These are phyloP conservation scores for Dysidea cf. avara DNA, from an alignment of 37 sponge, comb jelly and placozoan genomes.

Conservation along the genomic window DNA sequence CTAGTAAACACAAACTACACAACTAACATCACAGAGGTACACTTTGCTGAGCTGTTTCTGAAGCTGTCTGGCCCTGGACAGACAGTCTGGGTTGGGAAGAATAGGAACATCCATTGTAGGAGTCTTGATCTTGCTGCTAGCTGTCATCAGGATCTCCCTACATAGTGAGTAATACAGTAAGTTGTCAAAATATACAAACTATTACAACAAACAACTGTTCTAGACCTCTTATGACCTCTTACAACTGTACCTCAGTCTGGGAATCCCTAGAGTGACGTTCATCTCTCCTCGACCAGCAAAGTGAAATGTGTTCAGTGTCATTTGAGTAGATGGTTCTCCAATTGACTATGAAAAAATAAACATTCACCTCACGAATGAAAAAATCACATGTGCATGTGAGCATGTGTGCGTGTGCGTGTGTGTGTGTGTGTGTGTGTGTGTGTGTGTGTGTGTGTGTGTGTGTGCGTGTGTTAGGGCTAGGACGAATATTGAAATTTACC, in stretches of 20 bases:
- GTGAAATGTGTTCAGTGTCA: conserved; percentile 99
- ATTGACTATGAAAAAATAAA: conserved; percentile 55
- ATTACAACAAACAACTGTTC: too few relatives aligned
- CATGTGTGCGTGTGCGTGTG: too few relatives aligned
- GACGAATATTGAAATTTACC: too few relatives aligned
- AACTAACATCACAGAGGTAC: conserved; percentile 56
- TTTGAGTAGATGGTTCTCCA: conserved; percentile 98
- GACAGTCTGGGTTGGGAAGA: conserved; percentile 13
- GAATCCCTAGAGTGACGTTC: conserved; percentile 98
- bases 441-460: too few relatives aligned
- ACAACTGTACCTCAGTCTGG: conserved; percentile 83
- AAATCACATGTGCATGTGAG: too few relatives aligned
- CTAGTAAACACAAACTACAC: not conserved
- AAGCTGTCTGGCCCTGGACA: conserved; percentile 35
- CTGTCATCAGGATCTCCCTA: conserved; percentile 96
- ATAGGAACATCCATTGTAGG: conserved; percentile 90
- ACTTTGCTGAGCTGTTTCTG: conserved; percentile 79
- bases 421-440: too few relatives aligned
- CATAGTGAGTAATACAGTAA: not conserved
- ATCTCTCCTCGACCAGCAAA: conserved; percentile 98
- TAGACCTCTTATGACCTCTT: too few relatives aligned
- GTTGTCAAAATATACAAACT: too few relatives aligned
- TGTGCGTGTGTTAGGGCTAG: too few relatives aligned
- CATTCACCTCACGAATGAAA: too few relatives aligned
- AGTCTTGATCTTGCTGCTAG: conserved; percentile 88